Evolutionary conservation across 37 sponge, comb jelly and placozoan species (phyloP), one percentile per base, ranked within the genome.

Genomic region (Mnemiopsis leidyi): DNA sequence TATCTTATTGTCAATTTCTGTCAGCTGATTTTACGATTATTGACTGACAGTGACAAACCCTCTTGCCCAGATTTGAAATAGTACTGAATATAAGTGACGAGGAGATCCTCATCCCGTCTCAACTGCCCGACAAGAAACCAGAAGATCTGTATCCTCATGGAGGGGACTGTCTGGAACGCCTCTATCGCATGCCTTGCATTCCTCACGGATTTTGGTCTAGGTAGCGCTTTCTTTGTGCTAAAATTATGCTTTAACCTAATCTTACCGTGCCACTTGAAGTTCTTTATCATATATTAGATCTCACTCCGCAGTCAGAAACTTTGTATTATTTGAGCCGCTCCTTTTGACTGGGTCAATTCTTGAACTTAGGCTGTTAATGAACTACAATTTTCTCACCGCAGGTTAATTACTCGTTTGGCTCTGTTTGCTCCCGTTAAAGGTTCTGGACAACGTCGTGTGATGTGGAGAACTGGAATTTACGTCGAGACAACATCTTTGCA

Each of bases 121-220:
- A 94, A 23, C 93, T 96, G 18, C 95, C 95, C 23, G 95, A 93
- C 38, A 69, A 9, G 0, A 39, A 30, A 39, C 96, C 96, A 67
- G 21, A 23, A 23, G 28, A 48, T 0, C 31, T 68, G 9, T 83
- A 68, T 16, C 73, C 29, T 36, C 69, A 36, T 32, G 69, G 85
- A 38, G 69, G 32, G 93, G 95, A 33, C 34, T 76, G 82, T 38
- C 93, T 95, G n/a, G 76, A 94, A 0, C 94, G 97, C 0, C 92
- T 95, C 34, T 96, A 96, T 48, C 16, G 38, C 0, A 93, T 96
- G 93, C 85, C 93, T 32, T 96, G 94, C 93, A 96, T 96, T 90
- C 97, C 97, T 38, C 97, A 95, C 69, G 97, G 97, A 26, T 96
- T 96, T 69, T 95, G 95, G 95, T 94, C 97, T 13, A 90, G 97